Base-by-base conservation (phyloP, 2,888 invertebrate genomes). In the Mechanitis messenoides region DNA sequence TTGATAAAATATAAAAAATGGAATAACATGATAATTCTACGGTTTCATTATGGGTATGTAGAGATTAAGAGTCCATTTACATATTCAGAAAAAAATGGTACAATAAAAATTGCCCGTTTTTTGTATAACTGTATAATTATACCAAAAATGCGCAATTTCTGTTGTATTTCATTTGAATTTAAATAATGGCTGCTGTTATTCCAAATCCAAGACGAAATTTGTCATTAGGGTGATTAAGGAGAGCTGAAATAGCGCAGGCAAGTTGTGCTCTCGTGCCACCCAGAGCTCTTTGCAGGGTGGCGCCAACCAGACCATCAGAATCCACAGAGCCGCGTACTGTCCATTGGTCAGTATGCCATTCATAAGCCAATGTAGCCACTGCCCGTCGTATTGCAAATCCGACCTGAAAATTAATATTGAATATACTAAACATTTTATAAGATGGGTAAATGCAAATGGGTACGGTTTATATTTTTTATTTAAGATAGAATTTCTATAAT, bases 201-300 rank as follows among this genome's bases (percentile, higher is more conserved):
- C 86, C 85, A 61, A 90, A 88, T 0, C 90, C 90, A 0, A 90
- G 83, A 45, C 87, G 74, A 69, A 90, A 90, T 72, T 90, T 90
- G 67, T 90, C 79, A 66, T 90, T 90, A n/a, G 87, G 87, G 58
- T 90, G 90, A 68, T 90, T 90, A 58, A 89, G 83, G 1, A 90
- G 80, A 0, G 88, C 89, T 2, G 90, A 89, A 55, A 90, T 71
- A 53, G 87, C 83, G 62, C 87, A 86, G 12, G 85, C 80, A 0
- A 90, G 77, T 56, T 84, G 76, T 0, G 88, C 79, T 12, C 75
- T 74, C 64, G 76, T 77, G 42, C 89, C 89, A 45, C 87, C 87
- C 1, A 90, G 77, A 2, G 81, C 75, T 12, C 83, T 77, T 68
- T 86, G 84, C 47, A 90, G 74, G 5, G 90, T 89, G 56, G 85